These are phyloP conservation scores for Melipona quadrifasciata DNA, from an alignment of 1,140 invertebrate genomes.

Conservation along the genomic window DNA sequence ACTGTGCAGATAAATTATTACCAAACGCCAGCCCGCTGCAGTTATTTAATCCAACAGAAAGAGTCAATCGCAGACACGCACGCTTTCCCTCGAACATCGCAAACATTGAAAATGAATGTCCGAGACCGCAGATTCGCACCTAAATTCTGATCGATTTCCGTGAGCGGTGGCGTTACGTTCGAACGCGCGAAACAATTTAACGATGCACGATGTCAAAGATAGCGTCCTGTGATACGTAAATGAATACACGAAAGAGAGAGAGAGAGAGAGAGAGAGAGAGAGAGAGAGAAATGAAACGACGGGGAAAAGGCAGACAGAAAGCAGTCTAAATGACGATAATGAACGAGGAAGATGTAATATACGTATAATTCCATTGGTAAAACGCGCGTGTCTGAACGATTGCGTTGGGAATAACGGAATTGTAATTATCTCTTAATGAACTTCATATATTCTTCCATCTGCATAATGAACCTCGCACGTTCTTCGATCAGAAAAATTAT, in stretches of 20 bases:
- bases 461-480: no score
- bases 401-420: conserved; percentile 18
- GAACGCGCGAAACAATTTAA: conserved; percentile 27
- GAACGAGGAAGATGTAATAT: conserved; percentile 25
- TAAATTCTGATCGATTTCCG: conserved; percentile 12
- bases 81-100: background rate
- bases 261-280: background rate
- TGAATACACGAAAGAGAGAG: background rate
- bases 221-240: no score
- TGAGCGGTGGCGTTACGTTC: conserved; percentile 3
- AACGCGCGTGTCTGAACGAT: conserved; percentile 7
- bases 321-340: conserved; percentile 26
- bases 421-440: conserved; percentile 42
- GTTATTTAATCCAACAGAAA: no score
- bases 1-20: no score
- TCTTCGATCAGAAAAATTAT: conserved; percentile 2
- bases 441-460: conserved; percentile 8
- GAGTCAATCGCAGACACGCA: no score
- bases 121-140: background rate
- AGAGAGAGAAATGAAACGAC: background rate
- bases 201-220: conserved; percentile 29
- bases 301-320: no score
- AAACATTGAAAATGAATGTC: background rate
- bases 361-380: conserved; percentile 30
- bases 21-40: no score